Conservation (phyloP, 2,113 vertebrate species). For the Ctenodactylus gundi region DNA sequence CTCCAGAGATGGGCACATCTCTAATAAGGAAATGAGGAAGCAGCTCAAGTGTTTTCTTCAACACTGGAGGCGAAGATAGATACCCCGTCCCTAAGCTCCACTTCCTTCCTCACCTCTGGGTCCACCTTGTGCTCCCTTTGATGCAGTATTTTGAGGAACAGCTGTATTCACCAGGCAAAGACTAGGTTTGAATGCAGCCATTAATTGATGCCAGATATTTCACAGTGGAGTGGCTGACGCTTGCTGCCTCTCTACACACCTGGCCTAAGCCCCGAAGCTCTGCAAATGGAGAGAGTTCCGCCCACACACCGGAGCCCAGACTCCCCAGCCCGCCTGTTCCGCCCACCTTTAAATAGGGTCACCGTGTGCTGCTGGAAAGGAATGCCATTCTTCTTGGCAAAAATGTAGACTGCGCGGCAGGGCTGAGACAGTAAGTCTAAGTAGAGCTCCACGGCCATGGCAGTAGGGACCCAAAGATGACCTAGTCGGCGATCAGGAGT, state of each 20-base stretch:
- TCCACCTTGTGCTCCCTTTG: not conserved
- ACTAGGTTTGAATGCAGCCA: not conserved
- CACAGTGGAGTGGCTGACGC: too few species aligned
- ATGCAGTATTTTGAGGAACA: not conserved
- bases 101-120: not conserved
- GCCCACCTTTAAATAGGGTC: constrained; percentile 86
- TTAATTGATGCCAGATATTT: not conserved
- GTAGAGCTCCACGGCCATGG: constrained; percentile 86
- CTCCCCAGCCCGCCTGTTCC: not conserved
- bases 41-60: not conserved
- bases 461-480: accelerated
- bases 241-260: not conserved
- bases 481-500: not conserved
- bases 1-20: not conserved
- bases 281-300: accelerated
- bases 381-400: constrained; percentile 87
- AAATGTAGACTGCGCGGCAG: constrained; percentile 89
- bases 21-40: not conserved
- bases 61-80: accelerated
- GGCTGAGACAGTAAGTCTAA: constrained; percentile 91
- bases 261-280: accelerated
- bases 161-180: not conserved
- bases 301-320: not conserved
- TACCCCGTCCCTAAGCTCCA: too few species aligned
- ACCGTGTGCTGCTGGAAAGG: constrained; percentile 86